A percentile compares a stretch with the other conserved stretches of the same genome.
Evolutionary conservation across 2,113 vertebrate genomes (phyloP).

Genomic region (Etheostoma cragini): DNA sequence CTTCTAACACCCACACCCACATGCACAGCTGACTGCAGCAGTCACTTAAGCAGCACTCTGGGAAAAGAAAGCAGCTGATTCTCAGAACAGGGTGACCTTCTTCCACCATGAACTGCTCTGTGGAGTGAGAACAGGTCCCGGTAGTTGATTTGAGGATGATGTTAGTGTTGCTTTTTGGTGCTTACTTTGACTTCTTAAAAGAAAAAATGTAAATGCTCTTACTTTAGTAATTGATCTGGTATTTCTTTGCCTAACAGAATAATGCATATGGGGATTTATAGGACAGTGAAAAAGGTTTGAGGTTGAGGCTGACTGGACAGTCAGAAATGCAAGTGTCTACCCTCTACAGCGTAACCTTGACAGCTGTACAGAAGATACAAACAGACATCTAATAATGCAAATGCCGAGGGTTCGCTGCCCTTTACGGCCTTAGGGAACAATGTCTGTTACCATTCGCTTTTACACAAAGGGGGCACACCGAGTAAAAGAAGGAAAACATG

Average conservation of each 20-base stretch:
- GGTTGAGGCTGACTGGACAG: constrained; percentile 47
- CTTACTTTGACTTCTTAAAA: constrained; percentile 29
- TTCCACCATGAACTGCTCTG: constrained; percentile 56
- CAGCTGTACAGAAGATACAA: constrained; percentile 70
- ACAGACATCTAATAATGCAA: constrained; percentile 74
- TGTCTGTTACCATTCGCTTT: constrained; percentile 50
- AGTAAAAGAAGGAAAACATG: neutral
- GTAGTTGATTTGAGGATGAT: constrained; percentile 23
- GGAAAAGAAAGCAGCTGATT: constrained; percentile 74
- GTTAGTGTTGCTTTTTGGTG: constrained; percentile 10
- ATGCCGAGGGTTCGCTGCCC: constrained; percentile 67
- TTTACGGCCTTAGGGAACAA: constrained; percentile 52
- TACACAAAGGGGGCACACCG: constrained; percentile 20
- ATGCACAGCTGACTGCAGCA: constrained; percentile 22
- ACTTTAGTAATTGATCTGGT: constrained; percentile 22
- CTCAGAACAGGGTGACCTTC: constrained; percentile 70
- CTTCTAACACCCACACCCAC: constrained; percentile 37
- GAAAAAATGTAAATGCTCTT: constrained; percentile 33
- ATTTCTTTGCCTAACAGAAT: constrained; percentile 2
- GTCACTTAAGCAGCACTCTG: constrained; percentile 73
- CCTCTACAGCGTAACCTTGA: constrained; percentile 51
- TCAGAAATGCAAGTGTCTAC: constrained; percentile 65
- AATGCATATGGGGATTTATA: constrained; percentile 40
- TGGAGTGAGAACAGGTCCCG: constrained; percentile 8
- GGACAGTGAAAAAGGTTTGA: neutral